Evolutionary conservation across 1,140 invertebrate genomes (phyloP).

Genomic region (Halictus rubicundus): DNA sequence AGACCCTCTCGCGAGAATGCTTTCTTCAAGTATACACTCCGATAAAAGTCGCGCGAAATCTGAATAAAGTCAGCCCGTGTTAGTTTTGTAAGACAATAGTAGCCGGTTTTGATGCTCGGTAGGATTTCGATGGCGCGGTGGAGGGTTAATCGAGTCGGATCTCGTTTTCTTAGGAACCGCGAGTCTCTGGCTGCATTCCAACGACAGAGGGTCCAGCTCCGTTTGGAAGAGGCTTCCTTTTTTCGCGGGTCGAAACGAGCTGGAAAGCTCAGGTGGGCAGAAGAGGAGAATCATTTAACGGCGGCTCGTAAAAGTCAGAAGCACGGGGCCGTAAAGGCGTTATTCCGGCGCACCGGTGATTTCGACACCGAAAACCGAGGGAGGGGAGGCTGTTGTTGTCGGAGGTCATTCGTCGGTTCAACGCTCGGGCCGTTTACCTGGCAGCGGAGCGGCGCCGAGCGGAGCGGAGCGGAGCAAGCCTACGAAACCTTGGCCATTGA

Average conservation of each 20-base stretch:
- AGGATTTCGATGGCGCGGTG: too few species aligned
- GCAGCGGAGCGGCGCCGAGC: conserved; percentile 13
- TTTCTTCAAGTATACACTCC: too few species aligned
- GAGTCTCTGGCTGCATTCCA: not conserved
- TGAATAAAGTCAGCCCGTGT: too few species aligned
- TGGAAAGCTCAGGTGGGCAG: not conserved
- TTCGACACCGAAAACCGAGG: conserved; percentile 58
- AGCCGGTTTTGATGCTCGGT: too few species aligned
- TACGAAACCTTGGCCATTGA: conserved; percentile 57
- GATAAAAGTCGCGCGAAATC: too few species aligned
- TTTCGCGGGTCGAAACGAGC: conserved; percentile 3
- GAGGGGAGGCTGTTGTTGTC: conserved; percentile 66
- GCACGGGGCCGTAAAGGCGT: conserved; percentile 29
- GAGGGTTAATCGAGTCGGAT: not conserved
- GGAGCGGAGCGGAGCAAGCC: conserved; percentile 5
- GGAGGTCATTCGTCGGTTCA: conserved; percentile 71
- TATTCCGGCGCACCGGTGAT: conserved; percentile 43
- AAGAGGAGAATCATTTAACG: conserved; percentile 43
- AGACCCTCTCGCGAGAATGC: too few species aligned
- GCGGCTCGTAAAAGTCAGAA: conserved; percentile 51
- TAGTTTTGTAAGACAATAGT: too few species aligned
- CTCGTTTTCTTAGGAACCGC: not conserved
- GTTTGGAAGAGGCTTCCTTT: too few species aligned
- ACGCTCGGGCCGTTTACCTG: conserved; percentile 68
- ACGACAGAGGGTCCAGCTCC: not conserved